A percentile compares a stretch with the other conserved stretches of the same genome.
phyloP scores from a whole-genome alignment of 1,140 invertebrate genomes.

The Lanistes nyassanus region DNA sequence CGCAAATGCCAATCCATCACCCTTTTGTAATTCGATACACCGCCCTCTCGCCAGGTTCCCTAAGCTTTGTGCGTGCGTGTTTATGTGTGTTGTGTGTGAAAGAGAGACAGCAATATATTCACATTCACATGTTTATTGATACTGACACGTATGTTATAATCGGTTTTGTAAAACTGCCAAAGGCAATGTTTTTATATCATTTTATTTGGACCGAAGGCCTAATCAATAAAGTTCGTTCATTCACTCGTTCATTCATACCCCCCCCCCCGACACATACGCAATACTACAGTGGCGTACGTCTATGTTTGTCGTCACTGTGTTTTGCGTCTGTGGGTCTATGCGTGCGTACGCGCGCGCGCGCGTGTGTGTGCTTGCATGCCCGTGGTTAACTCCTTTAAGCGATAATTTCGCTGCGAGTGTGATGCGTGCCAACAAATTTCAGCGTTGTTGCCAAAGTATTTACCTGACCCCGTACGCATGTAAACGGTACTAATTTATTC shows the following conservation, averaged over 20 bases:
- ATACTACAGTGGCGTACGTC: background rate
- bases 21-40: too few relatives aligned
- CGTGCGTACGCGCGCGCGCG: background rate
- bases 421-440: too few relatives aligned
- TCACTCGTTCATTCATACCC: background rate
- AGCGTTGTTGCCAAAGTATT: too few relatives aligned
- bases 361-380: background rate
- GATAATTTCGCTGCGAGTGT: too few relatives aligned
- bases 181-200: background rate
- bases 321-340: background rate
- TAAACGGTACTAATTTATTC: too few relatives aligned
- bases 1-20: too few relatives aligned
- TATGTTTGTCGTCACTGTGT: background rate
- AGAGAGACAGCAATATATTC: slow-evolving; percentile 3
- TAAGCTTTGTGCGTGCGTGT: too few relatives aligned
- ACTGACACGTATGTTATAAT: background rate
- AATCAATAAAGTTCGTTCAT: too few relatives aligned
- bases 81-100: too few relatives aligned
- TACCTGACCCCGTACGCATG: too few relatives aligned
- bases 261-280: background rate
- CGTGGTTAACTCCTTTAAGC: background rate
- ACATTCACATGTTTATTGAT: background rate
- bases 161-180: background rate
- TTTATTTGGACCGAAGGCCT: too few relatives aligned
- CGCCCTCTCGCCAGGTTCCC: too few relatives aligned